Evolutionary conservation across 1,140 invertebrate species (phyloP), one percentile per base, ranked within the genome.

Genomic region (Drosophila takahashii): DNA sequence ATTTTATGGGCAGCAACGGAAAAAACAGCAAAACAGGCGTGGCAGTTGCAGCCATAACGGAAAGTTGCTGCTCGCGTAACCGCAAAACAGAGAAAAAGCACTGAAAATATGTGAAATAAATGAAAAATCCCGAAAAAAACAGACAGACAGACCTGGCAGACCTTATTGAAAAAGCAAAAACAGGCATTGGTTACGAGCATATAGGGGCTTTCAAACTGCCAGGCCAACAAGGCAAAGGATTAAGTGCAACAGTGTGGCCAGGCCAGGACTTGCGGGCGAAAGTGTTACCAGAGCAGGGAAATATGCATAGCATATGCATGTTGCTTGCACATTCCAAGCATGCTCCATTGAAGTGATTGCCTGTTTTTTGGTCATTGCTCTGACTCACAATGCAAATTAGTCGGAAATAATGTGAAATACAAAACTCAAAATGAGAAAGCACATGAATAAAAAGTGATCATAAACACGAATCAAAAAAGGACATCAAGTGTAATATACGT

Each of bases 31-130:
- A 60, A 70, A 54, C 45, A 59, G 59, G 66, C 66, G 66, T 70
- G 66, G 66, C 50, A 70, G 41, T 70, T 70, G 66, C 64, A 70
- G 65, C 66, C 66, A 70, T 70, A 70, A 70, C 66, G 66, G 66
- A 70, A 57, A 54, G 66, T 56, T 70, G 67, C 52, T 70, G 67
- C 52, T 70, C 67, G 50, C 67, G 67, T 70, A 71, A 70, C 66
- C 66, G 59, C 58, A 66, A 48, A 62, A 11, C 42, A 50, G 41
- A 3, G 7, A 54, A 32, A 45, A 69, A 27, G 18, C 42, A 26
- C 41, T 18, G 16, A 42, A 69, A 70, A 70, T 70, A 70, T 67
- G 64, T 67, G 60, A 65, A 67, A 67, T 69, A 66, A 69, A 66
- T 69, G 18, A 39, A 70, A 70, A 47, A 36, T 16, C 13, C 36